Conservation (phyloP, 2,888 invertebrate species). For the Leptinotarsa rubiginosa region DNA sequence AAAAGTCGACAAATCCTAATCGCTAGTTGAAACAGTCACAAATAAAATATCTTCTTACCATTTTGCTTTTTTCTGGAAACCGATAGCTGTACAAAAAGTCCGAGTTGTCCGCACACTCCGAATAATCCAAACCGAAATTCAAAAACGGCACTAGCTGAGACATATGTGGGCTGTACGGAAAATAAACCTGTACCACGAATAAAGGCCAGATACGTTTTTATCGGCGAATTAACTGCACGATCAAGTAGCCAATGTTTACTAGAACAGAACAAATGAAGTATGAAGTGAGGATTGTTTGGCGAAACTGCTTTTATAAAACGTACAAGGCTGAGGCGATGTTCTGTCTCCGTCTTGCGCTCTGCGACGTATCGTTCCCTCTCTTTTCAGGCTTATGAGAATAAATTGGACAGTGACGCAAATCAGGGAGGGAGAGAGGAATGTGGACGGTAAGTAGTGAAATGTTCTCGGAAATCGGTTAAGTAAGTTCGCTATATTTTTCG, state of each 20-base stretch:
- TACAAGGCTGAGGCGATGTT: conserved; percentile 36
- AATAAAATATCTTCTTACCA: conserved; percentile 53
- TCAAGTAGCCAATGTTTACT: conserved; percentile 35
- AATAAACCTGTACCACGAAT: conserved; percentile 16
- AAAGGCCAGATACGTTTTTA: conserved; percentile 22
- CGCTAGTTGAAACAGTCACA: conserved; percentile 4
- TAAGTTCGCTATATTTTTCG: conserved; percentile 20
- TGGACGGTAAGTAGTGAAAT: conserved; percentile 20
- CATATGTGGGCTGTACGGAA: conserved; percentile 67
- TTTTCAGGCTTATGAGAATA: conserved; percentile 30
- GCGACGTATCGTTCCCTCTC: conserved; percentile 8
- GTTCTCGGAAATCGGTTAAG: conserved; percentile 34
- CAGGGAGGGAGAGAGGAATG: conserved; percentile 27
- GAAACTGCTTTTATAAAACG: conserved; percentile 45
- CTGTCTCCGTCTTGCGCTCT: conserved; percentile 33
- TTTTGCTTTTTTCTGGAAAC: conserved; percentile 53
- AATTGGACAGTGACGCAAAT: conserved; percentile 35
- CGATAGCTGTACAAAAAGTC: conserved; percentile 57
- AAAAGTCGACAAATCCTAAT: neutral
- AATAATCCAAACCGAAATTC: conserved; percentile 62
- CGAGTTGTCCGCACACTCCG: conserved; percentile 51
- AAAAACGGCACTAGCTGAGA: conserved; percentile 74
- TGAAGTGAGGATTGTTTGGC: conserved; percentile 31
- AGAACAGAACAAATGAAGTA: conserved; percentile 39
- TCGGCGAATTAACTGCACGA: conserved; percentile 14